phyloP scores from a whole-genome alignment of 2,888 invertebrate species.

The Philereme vetulata region DNA sequence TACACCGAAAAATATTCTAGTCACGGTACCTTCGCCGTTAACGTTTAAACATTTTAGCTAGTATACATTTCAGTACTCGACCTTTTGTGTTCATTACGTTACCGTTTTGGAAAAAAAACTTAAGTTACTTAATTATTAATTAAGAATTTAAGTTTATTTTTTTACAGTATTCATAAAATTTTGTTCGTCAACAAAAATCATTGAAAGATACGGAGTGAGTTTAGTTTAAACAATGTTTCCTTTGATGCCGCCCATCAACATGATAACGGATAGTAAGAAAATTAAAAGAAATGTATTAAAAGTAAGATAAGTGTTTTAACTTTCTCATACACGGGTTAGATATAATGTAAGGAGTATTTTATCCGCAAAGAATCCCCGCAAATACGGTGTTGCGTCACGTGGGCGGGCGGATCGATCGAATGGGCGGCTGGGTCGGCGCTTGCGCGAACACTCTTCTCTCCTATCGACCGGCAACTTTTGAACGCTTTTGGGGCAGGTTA shows the following conservation, averaged over 20 bases:
- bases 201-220: not conserved
- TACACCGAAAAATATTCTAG: not conserved
- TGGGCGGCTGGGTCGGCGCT: constrained; percentile 64
- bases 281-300: no score
- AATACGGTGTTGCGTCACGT: constrained; percentile 82
- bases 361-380: constrained; percentile 78
- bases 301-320: not conserved
- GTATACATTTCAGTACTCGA: not conserved
- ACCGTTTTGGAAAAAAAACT: constrained; percentile 5
- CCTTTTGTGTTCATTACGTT: constrained; percentile 7
- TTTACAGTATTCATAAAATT: not conserved
- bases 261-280: not conserved
- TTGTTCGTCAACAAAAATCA: no score
- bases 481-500: constrained; percentile 84
- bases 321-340: constrained; percentile 14
- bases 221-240: not conserved
- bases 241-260: not conserved
- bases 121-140: no score
- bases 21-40: constrained; percentile 2
- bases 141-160: no score
- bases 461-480: constrained; percentile 78
- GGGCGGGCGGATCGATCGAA: constrained; percentile 77
- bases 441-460: constrained; percentile 69
- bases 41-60: not conserved
- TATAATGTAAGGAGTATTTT: constrained; percentile 50